Evolutionary conservation across 2,113 vertebrate genomes (phyloP), one percentile per base, ranked within the genome.

Genomic region (Galemys pyrenaicus): DNA sequence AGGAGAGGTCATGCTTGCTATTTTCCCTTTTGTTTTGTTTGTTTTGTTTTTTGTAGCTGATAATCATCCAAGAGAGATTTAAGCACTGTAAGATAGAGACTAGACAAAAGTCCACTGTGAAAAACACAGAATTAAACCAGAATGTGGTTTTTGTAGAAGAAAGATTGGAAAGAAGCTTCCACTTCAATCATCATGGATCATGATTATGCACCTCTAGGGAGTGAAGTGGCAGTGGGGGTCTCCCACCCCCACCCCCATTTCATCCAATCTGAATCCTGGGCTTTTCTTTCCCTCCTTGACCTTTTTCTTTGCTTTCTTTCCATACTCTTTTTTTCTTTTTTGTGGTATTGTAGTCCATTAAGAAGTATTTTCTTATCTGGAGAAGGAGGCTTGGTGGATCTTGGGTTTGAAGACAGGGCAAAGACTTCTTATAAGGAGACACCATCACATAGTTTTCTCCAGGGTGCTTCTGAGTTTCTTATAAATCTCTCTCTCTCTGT

Each of bases 21-120:
- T 98, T 98, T 98, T 98, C 98, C 98, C 97, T 97, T 98, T 96
- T 92, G 12, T 49, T 49, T 49, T n/a, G n/a, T 49, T 49, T 49
- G 10, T 49, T 49, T 49, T 6, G 17, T 54, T 4, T 96, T 96
- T 97, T 96, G 95, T 93, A 97, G 60, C 95, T 93, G 12, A 85
- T 92, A 87, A 65, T 80, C 92, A 74, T 96, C 95, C 96, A 94
- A 96, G 91, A 95, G 94, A 92, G 58, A 87, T 95, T 68, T 74
- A 30, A 74, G 84, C 8, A 17, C 95, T 91, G 96, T 68, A 68
- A 94, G 94, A 94, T 49, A 54, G 51, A 56, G 96, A 98, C 97
- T 96, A 96, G 92, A 88, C 96, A 86, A 28, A 85, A 96, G 87
- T 94, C 58, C 32, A 64, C 70, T 96, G 82, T 41, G 49, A 92